Evolutionary conservation across 1,140 invertebrate species (phyloP).

Genomic region (Vanessa atalanta): DNA sequence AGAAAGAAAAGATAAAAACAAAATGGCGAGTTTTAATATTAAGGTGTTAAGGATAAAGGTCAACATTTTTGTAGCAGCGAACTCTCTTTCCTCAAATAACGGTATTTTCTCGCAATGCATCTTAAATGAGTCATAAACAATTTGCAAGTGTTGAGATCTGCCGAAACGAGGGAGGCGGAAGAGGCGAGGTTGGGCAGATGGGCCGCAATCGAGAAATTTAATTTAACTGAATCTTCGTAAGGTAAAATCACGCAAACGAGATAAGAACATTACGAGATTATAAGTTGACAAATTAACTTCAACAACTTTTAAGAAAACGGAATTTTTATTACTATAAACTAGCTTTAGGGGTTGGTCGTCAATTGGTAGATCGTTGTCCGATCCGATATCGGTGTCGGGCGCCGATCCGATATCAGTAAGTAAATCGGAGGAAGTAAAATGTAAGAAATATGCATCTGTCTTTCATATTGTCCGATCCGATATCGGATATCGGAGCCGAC

Average conservation of each 20-base stretch:
- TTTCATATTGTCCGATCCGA: no score
- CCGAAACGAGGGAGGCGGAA: background rate
- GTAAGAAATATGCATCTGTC: no score
- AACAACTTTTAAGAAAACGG: conserved; percentile 6
- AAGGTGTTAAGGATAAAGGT: background rate
- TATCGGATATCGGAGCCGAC: no score
- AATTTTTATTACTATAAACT: background rate
- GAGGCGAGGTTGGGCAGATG: background rate
- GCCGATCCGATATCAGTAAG: no score
- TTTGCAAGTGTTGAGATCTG: conserved; percentile 15
- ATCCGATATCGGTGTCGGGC: no score
- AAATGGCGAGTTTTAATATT: no score
- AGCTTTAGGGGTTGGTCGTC: no score
- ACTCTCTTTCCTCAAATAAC: background rate
- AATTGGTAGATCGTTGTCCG: no score
- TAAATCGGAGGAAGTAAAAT: no score
- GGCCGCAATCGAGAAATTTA: conserved; percentile 30
- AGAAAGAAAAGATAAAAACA: no score
- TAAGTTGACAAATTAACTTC: conserved; percentile 16
- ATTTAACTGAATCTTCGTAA: conserved; percentile 20
- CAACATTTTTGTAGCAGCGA: background rate
- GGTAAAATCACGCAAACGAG: conserved; percentile 12
- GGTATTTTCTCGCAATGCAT: conserved; percentile 8
- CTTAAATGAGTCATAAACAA: conserved; percentile 25
- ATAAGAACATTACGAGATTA: conserved; percentile 24